Conservation (phyloP, 2,113 vertebrate genomes). For the Hippocampus abdominalis region DNA sequence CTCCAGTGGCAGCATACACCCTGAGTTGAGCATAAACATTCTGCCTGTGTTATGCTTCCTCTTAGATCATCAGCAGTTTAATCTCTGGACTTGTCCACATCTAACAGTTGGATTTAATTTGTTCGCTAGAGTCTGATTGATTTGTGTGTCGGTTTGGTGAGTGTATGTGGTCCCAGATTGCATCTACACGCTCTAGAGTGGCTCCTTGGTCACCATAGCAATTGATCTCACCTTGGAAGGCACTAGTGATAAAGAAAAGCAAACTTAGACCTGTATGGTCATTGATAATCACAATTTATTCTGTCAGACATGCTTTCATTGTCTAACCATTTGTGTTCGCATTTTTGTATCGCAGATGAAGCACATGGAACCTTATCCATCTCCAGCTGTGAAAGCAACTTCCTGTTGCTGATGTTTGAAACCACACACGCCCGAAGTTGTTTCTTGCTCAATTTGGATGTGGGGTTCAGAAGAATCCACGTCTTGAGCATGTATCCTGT, state of each 20-base stretch:
- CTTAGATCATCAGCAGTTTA: slow-evolving; percentile 26
- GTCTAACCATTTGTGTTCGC: neutral
- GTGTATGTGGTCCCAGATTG: slow-evolving; percentile 4
- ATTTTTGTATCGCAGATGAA: neutral
- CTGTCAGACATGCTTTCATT: neutral
- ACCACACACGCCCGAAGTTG: too few species aligned
- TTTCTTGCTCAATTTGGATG: too few species aligned
- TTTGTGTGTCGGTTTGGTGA: slow-evolving; percentile 9
- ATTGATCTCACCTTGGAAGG: neutral
- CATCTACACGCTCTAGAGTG: slow-evolving; percentile 14
- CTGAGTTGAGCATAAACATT: slow-evolving; percentile 24
- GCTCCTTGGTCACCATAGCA: slow-evolving; percentile 10
- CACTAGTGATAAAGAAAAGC: neutral
- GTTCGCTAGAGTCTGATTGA: slow-evolving; percentile 41
- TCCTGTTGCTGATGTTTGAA: too few species aligned
- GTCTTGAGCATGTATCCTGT: too few species aligned
- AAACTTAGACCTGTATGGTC: neutral
- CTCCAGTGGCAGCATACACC: slow-evolving; percentile 10
- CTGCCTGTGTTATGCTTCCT: slow-evolving; percentile 7
- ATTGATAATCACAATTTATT: neutral
- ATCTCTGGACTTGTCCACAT: slow-evolving; percentile 11
- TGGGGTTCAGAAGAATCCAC: too few species aligned
- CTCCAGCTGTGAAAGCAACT: too few species aligned
- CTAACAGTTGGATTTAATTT: slow-evolving; percentile 15
- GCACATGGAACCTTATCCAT: too few species aligned